Evolutionary conservation across 2,888 invertebrate genomes (phyloP).

Genomic region (Epiblema foenella): DNA sequence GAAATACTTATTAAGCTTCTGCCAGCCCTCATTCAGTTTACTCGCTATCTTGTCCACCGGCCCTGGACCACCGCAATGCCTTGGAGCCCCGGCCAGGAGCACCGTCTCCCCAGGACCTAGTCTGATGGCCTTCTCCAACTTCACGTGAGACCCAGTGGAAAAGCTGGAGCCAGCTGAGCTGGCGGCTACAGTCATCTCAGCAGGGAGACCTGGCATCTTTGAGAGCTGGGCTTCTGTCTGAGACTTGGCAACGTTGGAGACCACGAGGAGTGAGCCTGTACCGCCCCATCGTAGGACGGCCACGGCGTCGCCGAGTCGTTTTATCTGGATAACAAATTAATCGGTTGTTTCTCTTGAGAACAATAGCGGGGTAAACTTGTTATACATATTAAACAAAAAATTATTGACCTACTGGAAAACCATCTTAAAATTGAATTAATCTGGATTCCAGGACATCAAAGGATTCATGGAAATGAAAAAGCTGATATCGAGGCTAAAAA

Average conservation of each 20-base stretch:
- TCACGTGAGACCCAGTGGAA: slow-evolving; percentile 63
- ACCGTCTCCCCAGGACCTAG: slow-evolving; percentile 69
- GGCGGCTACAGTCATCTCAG: slow-evolving; percentile 71
- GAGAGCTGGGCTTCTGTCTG: slow-evolving; percentile 77
- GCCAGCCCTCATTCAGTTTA: slow-evolving; percentile 79
- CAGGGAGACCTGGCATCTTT: slow-evolving; percentile 69
- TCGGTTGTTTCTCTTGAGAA: not conserved
- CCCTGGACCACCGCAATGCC: slow-evolving; percentile 78
- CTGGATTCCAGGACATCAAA: too few species aligned
- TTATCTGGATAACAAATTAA: slow-evolving; percentile 70
- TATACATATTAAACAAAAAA: too few species aligned
- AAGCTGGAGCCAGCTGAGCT: slow-evolving; percentile 68
- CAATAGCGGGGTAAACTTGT: too few species aligned
- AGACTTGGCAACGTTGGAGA: slow-evolving; percentile 77
- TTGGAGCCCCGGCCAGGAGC: slow-evolving; percentile 69
- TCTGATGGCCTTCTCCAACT: slow-evolving; percentile 64
- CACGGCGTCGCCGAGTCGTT: slow-evolving; percentile 81
- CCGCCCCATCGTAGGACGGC: slow-evolving; percentile 74
- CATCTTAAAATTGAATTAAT: too few species aligned
- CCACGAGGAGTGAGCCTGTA: slow-evolving; percentile 67
- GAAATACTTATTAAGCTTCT: slow-evolving; percentile 80
- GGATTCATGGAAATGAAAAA: too few species aligned
- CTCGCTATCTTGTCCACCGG: slow-evolving; percentile 79
- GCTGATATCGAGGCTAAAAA: too few species aligned
- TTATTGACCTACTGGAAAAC: too few species aligned